phyloP scores from a whole-genome alignment of 2,888 invertebrate genomes.

The Cosmia pyralina region DNA sequence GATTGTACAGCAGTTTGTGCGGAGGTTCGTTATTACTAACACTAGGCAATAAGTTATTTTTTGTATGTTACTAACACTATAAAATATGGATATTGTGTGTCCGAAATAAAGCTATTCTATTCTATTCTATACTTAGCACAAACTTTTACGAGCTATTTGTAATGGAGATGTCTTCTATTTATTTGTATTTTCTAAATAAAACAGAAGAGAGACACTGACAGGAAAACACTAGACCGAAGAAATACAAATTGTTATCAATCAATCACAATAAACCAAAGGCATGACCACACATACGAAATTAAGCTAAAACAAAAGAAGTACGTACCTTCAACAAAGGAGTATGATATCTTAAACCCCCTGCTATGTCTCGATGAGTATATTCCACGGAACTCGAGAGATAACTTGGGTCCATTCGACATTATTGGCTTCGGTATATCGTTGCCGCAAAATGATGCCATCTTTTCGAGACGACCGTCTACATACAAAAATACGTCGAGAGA shows the following conservation, averaged over 20 bases:
- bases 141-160: neutral
- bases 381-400: conserved; percentile 96
- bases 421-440: conserved; percentile 95
- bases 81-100: no score
- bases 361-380: conserved; percentile 93
- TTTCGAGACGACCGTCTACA: conserved; percentile 95
- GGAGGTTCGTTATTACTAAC: no score
- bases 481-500: conserved; percentile 94
- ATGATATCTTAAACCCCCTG: conserved; percentile 96
- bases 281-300: conserved; percentile 61
- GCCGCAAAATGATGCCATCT: conserved; percentile 97
- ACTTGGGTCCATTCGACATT: conserved; percentile 97
- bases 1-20: no score
- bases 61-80: no score
- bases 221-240: conserved; percentile 2
- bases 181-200: neutral
- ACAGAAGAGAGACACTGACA: neutral
- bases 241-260: conserved; percentile 43
- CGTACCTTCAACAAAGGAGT: conserved; percentile 97
- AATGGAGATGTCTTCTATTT: neutral
- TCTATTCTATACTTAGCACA: no score
- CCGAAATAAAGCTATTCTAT: no score
- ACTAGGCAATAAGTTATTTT: no score
- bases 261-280: conserved; percentile 55
- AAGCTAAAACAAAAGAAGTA: conserved; percentile 63